Evolutionary conservation across 2,888 invertebrate species (phyloP).

Genomic region (Eupithecia exiguata): DNA sequence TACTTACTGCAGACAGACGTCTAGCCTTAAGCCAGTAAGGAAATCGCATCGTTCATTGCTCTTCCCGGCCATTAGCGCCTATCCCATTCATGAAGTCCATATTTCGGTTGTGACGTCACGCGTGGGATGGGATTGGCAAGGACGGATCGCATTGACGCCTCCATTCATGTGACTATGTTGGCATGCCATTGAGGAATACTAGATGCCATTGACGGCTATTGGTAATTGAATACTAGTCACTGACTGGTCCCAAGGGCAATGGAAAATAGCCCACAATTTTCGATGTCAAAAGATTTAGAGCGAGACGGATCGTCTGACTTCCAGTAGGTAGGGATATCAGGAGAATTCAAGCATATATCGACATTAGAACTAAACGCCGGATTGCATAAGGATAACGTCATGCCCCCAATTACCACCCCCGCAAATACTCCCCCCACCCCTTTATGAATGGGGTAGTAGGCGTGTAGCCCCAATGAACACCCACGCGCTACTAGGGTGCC

Average conservation of each 20-base stretch:
- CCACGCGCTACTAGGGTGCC: constrained; percentile 44
- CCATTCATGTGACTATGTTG: constrained; percentile 41
- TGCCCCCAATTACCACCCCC: background rate
- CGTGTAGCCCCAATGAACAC: constrained; percentile 49
- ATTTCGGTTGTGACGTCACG: constrained; percentile 38
- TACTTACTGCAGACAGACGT: constrained; percentile 12
- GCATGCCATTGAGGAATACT: constrained; percentile 32
- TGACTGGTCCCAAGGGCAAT: constrained; percentile 18
- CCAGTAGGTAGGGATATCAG: background rate
- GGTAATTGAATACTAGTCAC: constrained; percentile 23
- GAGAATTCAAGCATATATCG: background rate
- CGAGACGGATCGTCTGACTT: background rate
- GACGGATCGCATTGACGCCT: constrained; percentile 40
- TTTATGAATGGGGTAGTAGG: constrained; percentile 49
- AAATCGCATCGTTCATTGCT: constrained; percentile 32
- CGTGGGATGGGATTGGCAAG: constrained; percentile 44
- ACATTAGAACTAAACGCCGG: background rate
- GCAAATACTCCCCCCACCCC: constrained; percentile 10
- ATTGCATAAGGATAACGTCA: background rate
- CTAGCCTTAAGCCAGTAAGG: constrained; percentile 22
- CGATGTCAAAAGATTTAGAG: constrained; percentile 4
- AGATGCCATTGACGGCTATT: constrained; percentile 28
- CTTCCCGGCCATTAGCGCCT: constrained; percentile 35
- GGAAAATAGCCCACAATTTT: constrained; percentile 13
- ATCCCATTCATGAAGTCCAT: constrained; percentile 39